These are phyloP conservation scores for Rapana venosa DNA, from an alignment of 2,888 invertebrate genomes.

Conservation along the genomic window DNA sequence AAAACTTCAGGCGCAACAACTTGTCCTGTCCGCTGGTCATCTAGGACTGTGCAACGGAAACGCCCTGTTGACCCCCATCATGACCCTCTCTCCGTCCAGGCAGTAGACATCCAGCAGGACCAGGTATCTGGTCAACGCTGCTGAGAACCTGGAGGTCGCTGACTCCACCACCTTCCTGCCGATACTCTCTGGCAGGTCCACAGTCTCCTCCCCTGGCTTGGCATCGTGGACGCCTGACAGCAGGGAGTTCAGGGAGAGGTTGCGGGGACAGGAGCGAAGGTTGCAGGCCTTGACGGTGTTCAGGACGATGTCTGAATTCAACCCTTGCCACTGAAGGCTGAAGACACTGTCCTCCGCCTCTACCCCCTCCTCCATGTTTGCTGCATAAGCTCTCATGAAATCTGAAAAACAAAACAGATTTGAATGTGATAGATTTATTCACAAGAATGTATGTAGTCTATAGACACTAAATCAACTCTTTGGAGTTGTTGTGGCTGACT, in stretches of 20 bases:
- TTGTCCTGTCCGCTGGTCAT: not conserved
- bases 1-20: no score
- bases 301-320: constrained; percentile 36
- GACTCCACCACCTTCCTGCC: constrained; percentile 2
- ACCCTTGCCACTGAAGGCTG: constrained; percentile 42
- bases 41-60: constrained; percentile 20
- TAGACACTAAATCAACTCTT: no score
- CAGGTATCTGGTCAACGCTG: constrained; percentile 9
- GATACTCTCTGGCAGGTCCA: not conserved
- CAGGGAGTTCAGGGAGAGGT: not conserved
- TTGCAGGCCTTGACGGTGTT: constrained; percentile 40
- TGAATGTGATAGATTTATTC: no score
- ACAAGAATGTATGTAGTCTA: no score
- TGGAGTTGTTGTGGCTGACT: no score
- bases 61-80: constrained; percentile 37
- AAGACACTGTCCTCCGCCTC: constrained; percentile 8
- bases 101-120: constrained; percentile 33
- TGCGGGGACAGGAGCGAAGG: constrained; percentile 15
- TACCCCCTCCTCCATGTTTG: not conserved
- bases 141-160: not conserved
- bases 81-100: constrained; percentile 13
- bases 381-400: not conserved
- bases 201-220: constrained; percentile 8
- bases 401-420: constrained; percentile 5
- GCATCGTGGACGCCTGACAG: constrained; percentile 26